Base-by-base conservation (phyloP, 2,888 invertebrate species). In the Prenolepis imparis region DNA sequence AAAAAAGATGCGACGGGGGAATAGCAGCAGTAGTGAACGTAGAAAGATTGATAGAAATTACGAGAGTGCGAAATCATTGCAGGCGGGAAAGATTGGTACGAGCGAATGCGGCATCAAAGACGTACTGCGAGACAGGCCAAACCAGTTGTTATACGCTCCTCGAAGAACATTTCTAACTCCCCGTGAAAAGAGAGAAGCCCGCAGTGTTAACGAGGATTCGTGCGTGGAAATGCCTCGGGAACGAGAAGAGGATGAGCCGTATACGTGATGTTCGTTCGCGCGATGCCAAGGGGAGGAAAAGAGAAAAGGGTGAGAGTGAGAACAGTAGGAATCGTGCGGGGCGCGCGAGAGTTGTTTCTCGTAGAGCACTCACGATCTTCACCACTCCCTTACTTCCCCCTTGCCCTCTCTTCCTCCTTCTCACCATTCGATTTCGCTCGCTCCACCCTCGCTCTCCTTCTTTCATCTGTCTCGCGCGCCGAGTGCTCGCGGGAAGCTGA, bases 391-490 rank as follows among this genome's bases (percentile, higher is more conserved):
- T 32, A 32, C 28, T 32, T 32, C n/a, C n/a, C n/a, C n/a, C n/a
- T n/a, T n/a, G n/a, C 5, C 18, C 5, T 18, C 6, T 6, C 1
- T 12, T 12, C 3, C 44, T 0, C 44, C 44, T 15, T 4, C 5
- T 5, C 15, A 15, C 18, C 15, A 15, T 18, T 80, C 77, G 55
- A 32, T 73, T 66, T 63, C 55, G 15, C 59, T 57, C 52, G 61
- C 55, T 55, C 70, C 82, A 44, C 36, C 36, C 72, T 87, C 88
- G 86, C 81, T 84, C 84, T 83, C 86, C 87, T 91, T 89, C 92
- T 92, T 92, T 92, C 92, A 92, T 93, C 92, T 92, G 91, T 92
- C 92, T 92, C 90, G 90, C 90, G 89, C 87, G 88, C 88, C 90
- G 92, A 93, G 92, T 90, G 89, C 87, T 89, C 89, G 89, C 89